Percentiles rank a stretch among this genome's conserved stretches.
Conservation (phyloP, 2,113 vertebrate species). For the Lepisosteus oculatus region DNA sequence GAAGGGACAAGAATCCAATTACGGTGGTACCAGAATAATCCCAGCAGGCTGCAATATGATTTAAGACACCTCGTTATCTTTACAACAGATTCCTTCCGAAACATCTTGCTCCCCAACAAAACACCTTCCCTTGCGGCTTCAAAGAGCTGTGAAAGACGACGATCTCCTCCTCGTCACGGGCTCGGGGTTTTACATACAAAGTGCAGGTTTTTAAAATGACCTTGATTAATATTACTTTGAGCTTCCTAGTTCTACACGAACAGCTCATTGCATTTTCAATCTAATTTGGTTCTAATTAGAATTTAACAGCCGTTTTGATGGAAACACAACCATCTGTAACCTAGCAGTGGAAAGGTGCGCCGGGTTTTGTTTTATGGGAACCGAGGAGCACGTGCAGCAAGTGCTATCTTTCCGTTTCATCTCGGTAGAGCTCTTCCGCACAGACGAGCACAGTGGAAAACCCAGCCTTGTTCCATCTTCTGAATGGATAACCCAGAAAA, state of each 20-base stretch:
- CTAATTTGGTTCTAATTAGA: slow-evolving; percentile 69
- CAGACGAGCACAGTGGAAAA: too few relatives aligned
- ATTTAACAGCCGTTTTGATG: slow-evolving; percentile 57
- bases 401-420: too few relatives aligned
- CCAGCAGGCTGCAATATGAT: slow-evolving; percentile 29
- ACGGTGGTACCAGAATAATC: slow-evolving; percentile 16
- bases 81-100: neutral
- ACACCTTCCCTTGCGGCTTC: neutral
- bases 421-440: too few relatives aligned
- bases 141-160: slow-evolving; percentile 18
- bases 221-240: slow-evolving; percentile 44
- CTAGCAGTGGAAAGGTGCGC: slow-evolving; percentile 40
- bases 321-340: slow-evolving; percentile 59
- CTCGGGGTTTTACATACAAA: neutral
- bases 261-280: slow-evolving; percentile 57
- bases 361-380: neutral
- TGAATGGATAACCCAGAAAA: too few relatives aligned
- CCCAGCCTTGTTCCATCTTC: too few relatives aligned
- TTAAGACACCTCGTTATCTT: slow-evolving; percentile 6
- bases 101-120: neutral
- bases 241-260: slow-evolving; percentile 36
- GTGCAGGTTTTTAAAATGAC: slow-evolving; percentile 27
- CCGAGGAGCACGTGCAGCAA: neutral
- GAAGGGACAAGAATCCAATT: slow-evolving; percentile 53
- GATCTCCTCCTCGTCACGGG: neutral